A percentile compares a stretch with the other conserved stretches of the same genome.
Conservation (phyloP, 2,888 invertebrate genomes). For the Tinea semifulvella region DNA sequence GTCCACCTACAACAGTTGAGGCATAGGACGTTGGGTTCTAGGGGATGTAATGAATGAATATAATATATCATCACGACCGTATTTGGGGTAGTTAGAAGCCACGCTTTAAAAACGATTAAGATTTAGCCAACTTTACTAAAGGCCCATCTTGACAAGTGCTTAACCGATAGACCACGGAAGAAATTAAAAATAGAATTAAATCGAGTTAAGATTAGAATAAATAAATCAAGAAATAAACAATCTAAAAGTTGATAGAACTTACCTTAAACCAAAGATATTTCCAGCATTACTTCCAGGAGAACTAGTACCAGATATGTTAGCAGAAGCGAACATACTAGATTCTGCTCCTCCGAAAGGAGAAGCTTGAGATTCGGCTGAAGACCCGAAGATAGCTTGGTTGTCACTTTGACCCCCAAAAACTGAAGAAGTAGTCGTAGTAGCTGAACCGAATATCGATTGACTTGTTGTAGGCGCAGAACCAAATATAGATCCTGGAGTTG, state of each 20-base stretch:
- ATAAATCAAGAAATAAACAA: too few species aligned
- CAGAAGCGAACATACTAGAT: conserved; percentile 46
- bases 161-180: background rate
- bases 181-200: too few species aligned
- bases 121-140: too few species aligned
- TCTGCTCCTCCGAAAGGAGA: conserved; percentile 43
- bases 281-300: conserved; percentile 37
- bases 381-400: background rate
- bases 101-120: too few species aligned
- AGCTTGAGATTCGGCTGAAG: conserved; percentile 20
- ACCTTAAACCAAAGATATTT: conserved; percentile 50
- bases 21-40: too few species aligned
- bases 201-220: too few species aligned
- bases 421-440: conserved; percentile 27
- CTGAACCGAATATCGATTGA: conserved; percentile 23
- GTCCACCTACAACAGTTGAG: too few species aligned
- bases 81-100: too few species aligned
- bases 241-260: conserved; percentile 18
- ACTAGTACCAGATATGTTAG: conserved; percentile 52
- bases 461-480: conserved; percentile 7
- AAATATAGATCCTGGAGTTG: conserved; percentile 14
- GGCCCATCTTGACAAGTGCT: too few species aligned
- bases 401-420: conserved; percentile 22
- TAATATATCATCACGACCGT: too few species aligned
- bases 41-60: too few species aligned